A percentile compares a stretch with the other conserved stretches of the same genome.
Evolutionary conservation across 2,888 invertebrate species (phyloP).

Genomic region (Eupsilia transversa): DNA sequence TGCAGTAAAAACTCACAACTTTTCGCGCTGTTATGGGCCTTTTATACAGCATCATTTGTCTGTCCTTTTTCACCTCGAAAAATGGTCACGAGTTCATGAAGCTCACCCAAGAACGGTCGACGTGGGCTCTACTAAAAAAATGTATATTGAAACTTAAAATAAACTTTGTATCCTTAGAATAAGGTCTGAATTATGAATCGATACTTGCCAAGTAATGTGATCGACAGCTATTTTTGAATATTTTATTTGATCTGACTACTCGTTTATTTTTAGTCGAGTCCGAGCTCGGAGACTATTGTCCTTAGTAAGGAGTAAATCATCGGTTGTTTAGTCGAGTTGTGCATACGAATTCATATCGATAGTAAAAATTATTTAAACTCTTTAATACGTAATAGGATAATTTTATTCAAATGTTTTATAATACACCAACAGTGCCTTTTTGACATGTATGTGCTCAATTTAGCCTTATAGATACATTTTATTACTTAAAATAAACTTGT

Average conservation of each 20-base stretch:
- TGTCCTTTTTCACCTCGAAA: conserved; percentile 34
- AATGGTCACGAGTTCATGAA: conserved; percentile 18
- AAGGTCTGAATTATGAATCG: conserved; percentile 37
- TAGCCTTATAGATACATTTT: conserved; percentile 38
- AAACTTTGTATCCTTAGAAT: conserved; percentile 33
- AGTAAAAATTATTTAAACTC: conserved; percentile 13
- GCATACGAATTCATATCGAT: conserved; percentile 41
- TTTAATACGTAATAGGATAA: conserved; percentile 40
- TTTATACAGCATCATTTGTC: not conserved
- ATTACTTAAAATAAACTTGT: conserved; percentile 17
- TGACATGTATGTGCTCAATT: conserved; percentile 57
- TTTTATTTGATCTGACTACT: conserved; percentile 44
- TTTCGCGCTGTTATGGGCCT: conserved; percentile 38
- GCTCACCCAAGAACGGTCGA: conserved; percentile 11
- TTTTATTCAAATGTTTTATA: conserved; percentile 26
- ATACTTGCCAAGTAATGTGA: conserved; percentile 44
- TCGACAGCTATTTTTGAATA: conserved; percentile 31
- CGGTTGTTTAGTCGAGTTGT: conserved; percentile 54
- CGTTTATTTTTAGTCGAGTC: conserved; percentile 36
- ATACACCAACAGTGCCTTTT: conserved; percentile 47
- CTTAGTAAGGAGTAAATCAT: conserved; percentile 41
- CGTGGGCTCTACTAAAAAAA: conserved; percentile 19
- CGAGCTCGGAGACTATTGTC: conserved; percentile 50
- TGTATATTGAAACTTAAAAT: conserved; percentile 30
- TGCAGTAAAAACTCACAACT: conserved; percentile 10